Evolutionary conservation across 2,797 vertebrate species (phyloP), one percentile per base, ranked within the genome.

Genomic region (Neosilurus mollespiculum): DNA sequence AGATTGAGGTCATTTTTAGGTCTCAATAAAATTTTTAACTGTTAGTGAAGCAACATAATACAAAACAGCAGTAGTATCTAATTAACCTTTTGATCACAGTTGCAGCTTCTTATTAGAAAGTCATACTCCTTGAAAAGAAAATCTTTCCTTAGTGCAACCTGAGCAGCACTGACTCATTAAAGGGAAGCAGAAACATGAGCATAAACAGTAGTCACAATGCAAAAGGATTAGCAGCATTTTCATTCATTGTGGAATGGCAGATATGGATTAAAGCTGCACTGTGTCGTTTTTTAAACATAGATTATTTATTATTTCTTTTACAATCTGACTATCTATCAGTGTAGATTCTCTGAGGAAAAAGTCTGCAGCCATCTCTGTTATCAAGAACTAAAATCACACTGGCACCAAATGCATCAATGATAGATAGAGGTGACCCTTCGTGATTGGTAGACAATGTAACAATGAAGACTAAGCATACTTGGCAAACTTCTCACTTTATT

Each of bases 81-180:
- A 80, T 81, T 80, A 75, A 65, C 8, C 10, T 83, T 81, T 83
- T 67, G 69, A 85, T 84, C 82, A 84, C 77, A 84, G 75, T 66
- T 80, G 77, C 61, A 83, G 85, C 66, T 65, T 80, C 80, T 66
- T 62, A 30, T 77, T 81, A 77, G 83, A 84, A 53, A 72, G 66
- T 81, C 82, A 77, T 82, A 69, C 70, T 56, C 64, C 76, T 81
- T 78, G 58, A 83, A 87, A 61, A 65, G 75, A 87, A 61, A 34
- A 75, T 61, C 66, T 75, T 66, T 62, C 71, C 76, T 83, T 81
- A 80, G 85, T 64, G 75, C 85, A 86, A 82, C 87, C 84, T 87
- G 84, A 88, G 84, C 84, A 88, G 87, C 87, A 87, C 80, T 37
- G 83, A 86, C 70, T 88, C 30, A 62, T 81, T 88, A 88, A 88